Evolutionary conservation across 2,888 invertebrate species (phyloP).

Genomic region (Acheta domesticus): DNA sequence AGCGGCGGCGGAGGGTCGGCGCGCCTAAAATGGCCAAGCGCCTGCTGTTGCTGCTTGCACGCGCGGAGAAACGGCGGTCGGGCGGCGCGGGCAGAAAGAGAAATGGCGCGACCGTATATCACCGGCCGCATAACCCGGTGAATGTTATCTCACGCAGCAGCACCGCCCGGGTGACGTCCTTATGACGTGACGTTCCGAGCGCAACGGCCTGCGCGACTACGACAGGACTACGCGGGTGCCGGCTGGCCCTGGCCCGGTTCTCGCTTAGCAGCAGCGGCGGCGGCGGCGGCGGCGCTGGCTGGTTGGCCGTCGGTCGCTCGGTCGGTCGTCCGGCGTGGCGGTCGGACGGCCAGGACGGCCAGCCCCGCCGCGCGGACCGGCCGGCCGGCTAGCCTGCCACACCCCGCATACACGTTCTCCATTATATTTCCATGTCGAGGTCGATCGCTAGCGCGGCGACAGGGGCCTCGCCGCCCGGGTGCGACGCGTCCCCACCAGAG

Average conservation of each 20-base stretch:
- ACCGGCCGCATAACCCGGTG: too few species aligned
- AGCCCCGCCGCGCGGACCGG: neutral
- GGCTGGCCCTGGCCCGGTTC: neutral
- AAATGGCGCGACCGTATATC: too few species aligned
- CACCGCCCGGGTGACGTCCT: neutral
- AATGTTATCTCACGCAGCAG: too few species aligned
- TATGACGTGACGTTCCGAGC: neutral
- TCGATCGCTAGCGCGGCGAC: conserved; percentile 28
- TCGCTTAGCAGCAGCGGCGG: neutral
- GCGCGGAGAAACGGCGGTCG: too few species aligned
- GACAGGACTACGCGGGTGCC: neutral
- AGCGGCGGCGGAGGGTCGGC: too few species aligned
- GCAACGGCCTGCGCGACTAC: neutral
- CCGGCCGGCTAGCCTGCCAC: neutral
- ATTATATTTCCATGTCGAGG: conserved; percentile 28
- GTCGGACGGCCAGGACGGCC: neutral
- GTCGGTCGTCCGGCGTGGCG: neutral
- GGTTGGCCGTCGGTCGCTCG: too few species aligned
- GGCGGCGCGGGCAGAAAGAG: too few species aligned
- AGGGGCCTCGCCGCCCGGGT: neutral
- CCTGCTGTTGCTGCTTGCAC: too few species aligned
- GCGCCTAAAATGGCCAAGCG: too few species aligned
- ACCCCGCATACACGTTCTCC: conserved; percentile 12
- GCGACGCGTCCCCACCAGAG: conserved; percentile 26
- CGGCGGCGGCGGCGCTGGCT: neutral